Percentiles rank a stretch among this genome's conserved stretches.
Conservation (phyloP, 1,140 invertebrate species). For the Trachelipus rathkii region DNA sequence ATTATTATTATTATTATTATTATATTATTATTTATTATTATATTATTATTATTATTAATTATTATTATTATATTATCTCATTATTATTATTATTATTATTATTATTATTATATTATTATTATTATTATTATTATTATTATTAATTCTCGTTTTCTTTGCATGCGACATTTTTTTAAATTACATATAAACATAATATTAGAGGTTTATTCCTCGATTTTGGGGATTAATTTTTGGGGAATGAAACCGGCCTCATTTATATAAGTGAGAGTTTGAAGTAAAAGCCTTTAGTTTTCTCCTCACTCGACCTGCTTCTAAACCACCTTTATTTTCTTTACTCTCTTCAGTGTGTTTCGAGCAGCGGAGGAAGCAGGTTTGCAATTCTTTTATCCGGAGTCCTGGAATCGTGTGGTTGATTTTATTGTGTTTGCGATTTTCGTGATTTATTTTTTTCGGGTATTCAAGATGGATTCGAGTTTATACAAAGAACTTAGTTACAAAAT, state of each 20-base stretch:
- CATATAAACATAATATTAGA: too few species aligned
- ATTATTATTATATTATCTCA: too few species aligned
- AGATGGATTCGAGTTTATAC: slow-evolving; percentile 31
- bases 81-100: too few species aligned
- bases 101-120: too few species aligned
- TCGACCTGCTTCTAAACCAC: slow-evolving; percentile 1
- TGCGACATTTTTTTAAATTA: too few species aligned
- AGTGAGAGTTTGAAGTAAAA: slow-evolving; percentile 1
- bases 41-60: too few species aligned
- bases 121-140: too few species aligned
- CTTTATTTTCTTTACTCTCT: not conserved
- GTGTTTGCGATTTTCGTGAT: not conserved
- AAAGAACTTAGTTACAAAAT: slow-evolving; percentile 39
- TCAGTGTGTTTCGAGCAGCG: not conserved
- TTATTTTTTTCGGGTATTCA: not conserved
- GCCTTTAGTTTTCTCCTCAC: not conserved
- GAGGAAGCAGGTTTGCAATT: not conserved
- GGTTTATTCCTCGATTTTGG: too few species aligned
- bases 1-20: too few species aligned
- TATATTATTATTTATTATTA: too few species aligned
- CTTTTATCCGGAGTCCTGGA: not conserved
- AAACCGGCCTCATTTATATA: not conserved
- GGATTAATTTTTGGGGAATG: too few species aligned
- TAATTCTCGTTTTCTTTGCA: too few species aligned
- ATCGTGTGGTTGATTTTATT: not conserved